These are phyloP conservation scores for Solenopsis fugax DNA, from an alignment of 1,140 invertebrate species.

Conservation along the genomic window DNA sequence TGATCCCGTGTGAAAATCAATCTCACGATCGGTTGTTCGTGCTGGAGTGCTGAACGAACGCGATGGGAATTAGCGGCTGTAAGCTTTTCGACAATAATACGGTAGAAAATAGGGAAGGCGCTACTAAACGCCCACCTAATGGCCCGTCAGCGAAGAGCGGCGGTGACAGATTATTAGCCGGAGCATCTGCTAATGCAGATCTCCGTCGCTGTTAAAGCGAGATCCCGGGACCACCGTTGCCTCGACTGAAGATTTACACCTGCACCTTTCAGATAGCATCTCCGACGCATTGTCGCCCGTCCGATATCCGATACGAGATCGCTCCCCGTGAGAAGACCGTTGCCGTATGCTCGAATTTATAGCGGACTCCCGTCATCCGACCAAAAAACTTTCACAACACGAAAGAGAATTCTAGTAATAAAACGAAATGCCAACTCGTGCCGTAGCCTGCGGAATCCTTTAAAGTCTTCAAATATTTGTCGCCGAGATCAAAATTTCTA, in stretches of 20 bases:
- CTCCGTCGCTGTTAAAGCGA: constrained; percentile 33
- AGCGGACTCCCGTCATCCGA: constrained; percentile 22
- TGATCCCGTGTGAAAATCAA: background rate
- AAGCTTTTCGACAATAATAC: constrained; percentile 13
- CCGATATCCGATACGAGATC: constrained; percentile 59
- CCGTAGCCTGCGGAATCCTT: background rate
- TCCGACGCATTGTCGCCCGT: constrained; percentile 67
- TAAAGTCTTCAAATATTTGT: background rate
- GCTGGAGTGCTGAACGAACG: background rate
- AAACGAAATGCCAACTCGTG: constrained; percentile 21
- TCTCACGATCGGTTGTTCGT: background rate
- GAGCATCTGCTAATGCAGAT: constrained; percentile 70
- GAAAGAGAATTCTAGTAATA: constrained; percentile 12
- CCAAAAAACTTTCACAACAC: constrained; percentile 6
- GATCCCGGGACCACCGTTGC: constrained; percentile 41
- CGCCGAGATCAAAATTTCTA: background rate
- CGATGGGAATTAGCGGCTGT: constrained; percentile 4
- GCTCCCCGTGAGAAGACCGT: constrained; percentile 28
- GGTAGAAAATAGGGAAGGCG: constrained; percentile 43
- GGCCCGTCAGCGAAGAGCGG: constrained; percentile 38
- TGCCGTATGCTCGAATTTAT: constrained; percentile 62
- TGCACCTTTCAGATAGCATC: constrained; percentile 71
- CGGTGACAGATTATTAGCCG: constrained; percentile 70
- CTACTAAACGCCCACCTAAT: constrained; percentile 62
- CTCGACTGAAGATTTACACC: constrained; percentile 63